phyloP scores from a whole-genome alignment of 2,888 invertebrate species.

The Ernsta delagoae region DNA sequence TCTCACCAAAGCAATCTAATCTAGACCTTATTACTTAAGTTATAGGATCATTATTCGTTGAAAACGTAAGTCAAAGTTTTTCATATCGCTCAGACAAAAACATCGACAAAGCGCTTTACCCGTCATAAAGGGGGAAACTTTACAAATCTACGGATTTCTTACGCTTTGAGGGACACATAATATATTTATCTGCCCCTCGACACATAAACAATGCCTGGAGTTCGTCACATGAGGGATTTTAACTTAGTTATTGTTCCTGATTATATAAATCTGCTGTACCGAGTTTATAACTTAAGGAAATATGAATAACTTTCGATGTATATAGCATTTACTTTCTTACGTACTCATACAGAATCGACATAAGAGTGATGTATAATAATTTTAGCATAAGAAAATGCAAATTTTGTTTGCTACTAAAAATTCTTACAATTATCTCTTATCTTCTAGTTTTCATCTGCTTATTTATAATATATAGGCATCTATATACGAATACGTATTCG shows the following conservation, averaged over 20 bases:
- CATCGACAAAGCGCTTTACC: conserved; percentile 74
- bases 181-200: conserved; percentile 82
- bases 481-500: too few relatives aligned
- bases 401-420: too few relatives aligned
- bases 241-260: conserved; percentile 64
- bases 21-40: conserved; percentile 43
- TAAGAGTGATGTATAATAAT: too few relatives aligned
- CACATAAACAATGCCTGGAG: conserved; percentile 76
- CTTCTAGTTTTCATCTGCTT: too few relatives aligned
- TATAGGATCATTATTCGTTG: conserved; percentile 51
- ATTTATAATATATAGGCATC: too few relatives aligned
- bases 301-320: too few relatives aligned
- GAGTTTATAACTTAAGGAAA: too few relatives aligned
- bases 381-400: too few relatives aligned
- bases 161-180: conserved; percentile 80
- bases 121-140: conserved; percentile 83
- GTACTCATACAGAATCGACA: too few relatives aligned
- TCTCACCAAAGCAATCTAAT: conserved; percentile 42
- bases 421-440: too few relatives aligned
- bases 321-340: too few relatives aligned
- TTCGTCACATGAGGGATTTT: conserved; percentile 71
- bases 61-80: conserved; percentile 62
- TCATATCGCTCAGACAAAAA: conserved; percentile 77
- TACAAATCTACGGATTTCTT: conserved; percentile 83
- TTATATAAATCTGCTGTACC: conserved; percentile 50